Evolutionary conservation across 2,797 vertebrate genomes (phyloP).

Genomic region (Coregonus ussuriensis): DNA sequence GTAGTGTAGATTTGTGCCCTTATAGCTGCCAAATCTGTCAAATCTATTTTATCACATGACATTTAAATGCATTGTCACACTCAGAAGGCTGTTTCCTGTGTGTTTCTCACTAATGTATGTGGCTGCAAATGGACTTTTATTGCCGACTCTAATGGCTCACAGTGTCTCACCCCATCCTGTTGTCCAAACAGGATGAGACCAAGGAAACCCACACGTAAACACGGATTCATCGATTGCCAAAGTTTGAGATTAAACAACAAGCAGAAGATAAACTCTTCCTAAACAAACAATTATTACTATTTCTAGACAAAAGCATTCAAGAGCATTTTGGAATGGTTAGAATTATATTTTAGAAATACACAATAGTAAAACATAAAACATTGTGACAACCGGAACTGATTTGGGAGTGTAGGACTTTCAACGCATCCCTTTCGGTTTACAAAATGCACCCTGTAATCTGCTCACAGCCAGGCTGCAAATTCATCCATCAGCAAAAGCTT

Average conservation of each 20-base stretch:
- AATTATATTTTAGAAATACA: neutral
- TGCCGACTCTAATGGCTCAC: constrained; percentile 5
- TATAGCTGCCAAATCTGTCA: too few species aligned
- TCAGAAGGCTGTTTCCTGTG: neutral
- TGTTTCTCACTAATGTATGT: constrained; percentile 18
- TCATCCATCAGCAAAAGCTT: neutral
- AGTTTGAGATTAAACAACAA: neutral
- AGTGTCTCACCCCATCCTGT: constrained; percentile 29
- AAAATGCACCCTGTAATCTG: neutral
- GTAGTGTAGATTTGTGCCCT: too few species aligned
- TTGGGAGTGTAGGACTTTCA: neutral
- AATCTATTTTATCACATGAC: too few species aligned
- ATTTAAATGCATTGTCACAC: neutral
- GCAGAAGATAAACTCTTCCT: neutral
- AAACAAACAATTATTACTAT: neutral
- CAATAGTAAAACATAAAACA: neutral
- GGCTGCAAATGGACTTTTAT: constrained; percentile 9
- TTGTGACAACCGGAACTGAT: neutral
- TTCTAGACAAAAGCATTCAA: neutral
- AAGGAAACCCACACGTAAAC: neutral
- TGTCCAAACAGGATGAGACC: constrained; percentile 3
- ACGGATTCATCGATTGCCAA: neutral
- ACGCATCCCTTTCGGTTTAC: neutral
- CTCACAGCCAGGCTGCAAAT: neutral
- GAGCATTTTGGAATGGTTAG: neutral